A percentile compares a stretch with the other conserved stretches of the same genome.
These are phyloP conservation scores for Aurelia sp. DNA, from an alignment of 30 jellyfish, hydroid and myxozoan species.

Conservation along the genomic window DNA sequence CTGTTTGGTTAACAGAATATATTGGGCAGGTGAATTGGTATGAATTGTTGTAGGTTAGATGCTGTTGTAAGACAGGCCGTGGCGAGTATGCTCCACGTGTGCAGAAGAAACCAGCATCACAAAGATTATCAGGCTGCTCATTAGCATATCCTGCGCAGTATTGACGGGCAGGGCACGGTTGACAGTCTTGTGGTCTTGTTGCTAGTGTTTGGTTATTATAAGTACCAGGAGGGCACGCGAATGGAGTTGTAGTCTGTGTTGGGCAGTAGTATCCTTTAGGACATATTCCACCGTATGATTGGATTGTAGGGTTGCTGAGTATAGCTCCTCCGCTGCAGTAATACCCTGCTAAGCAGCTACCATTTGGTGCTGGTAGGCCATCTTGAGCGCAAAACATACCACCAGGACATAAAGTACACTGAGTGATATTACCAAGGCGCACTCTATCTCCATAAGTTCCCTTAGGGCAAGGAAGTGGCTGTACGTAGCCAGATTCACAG, in stretches of 20 bases:
- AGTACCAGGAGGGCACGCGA: slow-evolving; percentile 98
- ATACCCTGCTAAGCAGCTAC: slow-evolving; percentile 91
- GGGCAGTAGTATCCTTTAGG: slow-evolving; percentile 97
- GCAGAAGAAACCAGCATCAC: slow-evolving; percentile 93
- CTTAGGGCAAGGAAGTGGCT: slow-evolving; percentile 87
- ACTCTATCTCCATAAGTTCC: slow-evolving; percentile 92
- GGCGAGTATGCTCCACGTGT: slow-evolving; percentile 87
- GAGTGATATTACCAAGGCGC: slow-evolving; percentile 61
- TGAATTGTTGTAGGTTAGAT: slow-evolving; percentile 75
- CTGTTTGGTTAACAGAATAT: slow-evolving; percentile 90
- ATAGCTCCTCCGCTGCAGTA: slow-evolving; percentile 89
- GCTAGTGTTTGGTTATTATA: slow-evolving; percentile 83
- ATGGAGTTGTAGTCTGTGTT: slow-evolving; percentile 80
- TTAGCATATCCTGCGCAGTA: slow-evolving; percentile 91
- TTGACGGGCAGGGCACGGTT: slow-evolving; percentile 90
- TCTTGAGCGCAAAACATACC: slow-evolving; percentile 92
- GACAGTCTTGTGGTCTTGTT: slow-evolving; percentile 86
- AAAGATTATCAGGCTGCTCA: slow-evolving; percentile 77
- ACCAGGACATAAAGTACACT: slow-evolving; percentile 91
- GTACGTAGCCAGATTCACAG: slow-evolving; percentile 86
- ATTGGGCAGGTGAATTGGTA: slow-evolving; percentile 91
- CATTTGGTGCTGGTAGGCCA: slow-evolving; percentile 89
- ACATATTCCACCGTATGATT: slow-evolving; percentile 86
- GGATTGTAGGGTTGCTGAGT: slow-evolving; percentile 60
- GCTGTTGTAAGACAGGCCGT: slow-evolving; percentile 65